Conservation (phyloP, 2,797 vertebrate genomes). For the Cichlasoma orientale region DNA sequence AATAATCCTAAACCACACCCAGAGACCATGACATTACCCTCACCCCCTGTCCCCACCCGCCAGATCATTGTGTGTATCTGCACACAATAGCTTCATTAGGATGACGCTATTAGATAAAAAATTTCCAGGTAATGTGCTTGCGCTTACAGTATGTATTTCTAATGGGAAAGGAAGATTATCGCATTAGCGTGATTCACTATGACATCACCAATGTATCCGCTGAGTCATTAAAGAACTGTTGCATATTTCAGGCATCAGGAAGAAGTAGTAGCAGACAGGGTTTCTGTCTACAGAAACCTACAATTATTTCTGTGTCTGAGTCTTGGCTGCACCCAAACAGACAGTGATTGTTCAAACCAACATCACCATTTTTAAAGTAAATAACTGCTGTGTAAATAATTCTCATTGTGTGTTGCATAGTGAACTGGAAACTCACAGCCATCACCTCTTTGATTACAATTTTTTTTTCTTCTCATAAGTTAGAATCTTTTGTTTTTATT, state of each 20-base stretch:
- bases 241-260: background rate
- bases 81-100: too few species aligned
- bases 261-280: background rate
- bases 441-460: too few species aligned
- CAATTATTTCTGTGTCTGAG: background rate
- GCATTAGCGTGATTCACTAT: background rate
- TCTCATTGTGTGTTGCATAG: too few species aligned
- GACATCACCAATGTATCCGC: background rate
- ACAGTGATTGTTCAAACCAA: background rate
- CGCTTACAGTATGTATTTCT: background rate
- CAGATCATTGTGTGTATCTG: too few species aligned
- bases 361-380: too few species aligned
- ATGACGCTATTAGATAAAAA: background rate
- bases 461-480: too few species aligned
- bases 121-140: background rate
- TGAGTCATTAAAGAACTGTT: background rate
- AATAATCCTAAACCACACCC: too few species aligned
- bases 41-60: too few species aligned
- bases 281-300: background rate
- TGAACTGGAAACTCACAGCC: too few species aligned
- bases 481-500: too few species aligned
- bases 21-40: too few species aligned
- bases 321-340: background rate
- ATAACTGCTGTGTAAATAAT: too few species aligned
- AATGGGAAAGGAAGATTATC: background rate